A percentile compares a stretch with the other conserved stretches of the same genome.
Conservation (phyloP, 2,113 vertebrate species). For the Rhabdornis inornatus region DNA sequence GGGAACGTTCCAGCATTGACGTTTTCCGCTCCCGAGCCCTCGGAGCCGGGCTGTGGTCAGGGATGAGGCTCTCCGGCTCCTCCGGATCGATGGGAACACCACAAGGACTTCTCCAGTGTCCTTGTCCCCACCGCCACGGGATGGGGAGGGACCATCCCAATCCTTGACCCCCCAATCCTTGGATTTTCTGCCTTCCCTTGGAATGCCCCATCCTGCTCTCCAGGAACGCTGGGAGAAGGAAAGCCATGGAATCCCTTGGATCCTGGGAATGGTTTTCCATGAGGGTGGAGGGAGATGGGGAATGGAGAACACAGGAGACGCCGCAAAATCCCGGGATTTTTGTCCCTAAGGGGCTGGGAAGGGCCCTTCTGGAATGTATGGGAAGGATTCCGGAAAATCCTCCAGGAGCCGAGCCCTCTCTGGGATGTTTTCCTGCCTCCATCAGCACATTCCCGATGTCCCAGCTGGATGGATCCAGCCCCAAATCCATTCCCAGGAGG, state of each 20-base stretch:
- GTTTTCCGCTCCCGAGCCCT: neutral
- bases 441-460: neutral
- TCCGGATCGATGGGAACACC: neutral
- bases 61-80: neutral
- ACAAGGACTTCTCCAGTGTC: neutral
- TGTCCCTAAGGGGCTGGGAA: neutral
- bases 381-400: neutral
- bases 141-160: fast-evolving
- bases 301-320: fast-evolving
- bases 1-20: neutral
- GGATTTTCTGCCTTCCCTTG: fast-evolving
- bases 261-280: fast-evolving
- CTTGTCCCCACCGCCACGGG: neutral
- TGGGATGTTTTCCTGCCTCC: neutral
- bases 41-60: neutral
- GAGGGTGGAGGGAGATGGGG: neutral
- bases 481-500: neutral
- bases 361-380: neutral
- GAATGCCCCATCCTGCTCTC: fast-evolving
- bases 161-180: neutral
- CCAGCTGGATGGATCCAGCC: neutral
- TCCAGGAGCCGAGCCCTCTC: neutral
- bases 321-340: neutral
- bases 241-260: fast-evolving
- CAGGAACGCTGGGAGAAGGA: neutral